A percentile compares a stretch with the other conserved stretches of the same genome.
These are phyloP conservation scores for Galagoides demidoff DNA, from an alignment of 2,797 vertebrate species.

Conservation along the genomic window DNA sequence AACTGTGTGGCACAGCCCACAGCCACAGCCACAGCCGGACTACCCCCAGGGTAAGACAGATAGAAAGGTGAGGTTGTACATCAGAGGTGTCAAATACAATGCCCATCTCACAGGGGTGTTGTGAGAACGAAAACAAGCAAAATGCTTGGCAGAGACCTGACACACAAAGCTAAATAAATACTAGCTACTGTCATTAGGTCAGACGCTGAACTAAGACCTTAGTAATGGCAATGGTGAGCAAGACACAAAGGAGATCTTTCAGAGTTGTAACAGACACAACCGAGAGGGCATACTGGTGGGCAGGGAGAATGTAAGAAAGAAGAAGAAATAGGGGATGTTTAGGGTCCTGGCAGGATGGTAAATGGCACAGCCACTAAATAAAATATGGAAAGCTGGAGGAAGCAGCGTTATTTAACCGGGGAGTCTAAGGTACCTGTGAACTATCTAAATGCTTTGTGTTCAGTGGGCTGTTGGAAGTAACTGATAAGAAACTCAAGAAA, in stretches of 20 bases:
- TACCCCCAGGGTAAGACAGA: not conserved
- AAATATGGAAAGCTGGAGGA: not conserved
- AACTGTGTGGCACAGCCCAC: not conserved
- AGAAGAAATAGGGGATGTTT: not conserved
- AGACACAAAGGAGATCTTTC: not conserved
- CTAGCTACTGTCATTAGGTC: not conserved
- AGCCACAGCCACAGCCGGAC: not conserved
- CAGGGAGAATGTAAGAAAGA: not conserved
- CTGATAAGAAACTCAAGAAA: conserved; percentile 9
- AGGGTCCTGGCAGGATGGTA: not conserved
- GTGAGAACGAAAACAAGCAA: not conserved
- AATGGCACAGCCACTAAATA: not conserved
- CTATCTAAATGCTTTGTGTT: not conserved
- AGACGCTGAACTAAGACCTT: not conserved
- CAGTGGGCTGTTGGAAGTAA: not conserved
- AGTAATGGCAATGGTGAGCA: not conserved
- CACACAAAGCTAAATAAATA: not conserved
- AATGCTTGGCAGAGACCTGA: conserved; percentile 8
- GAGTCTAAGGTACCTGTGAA: not conserved
- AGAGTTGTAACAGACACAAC: not conserved
- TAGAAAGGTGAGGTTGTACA: not conserved
- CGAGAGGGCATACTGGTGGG: not conserved
- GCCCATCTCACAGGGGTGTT: not conserved
- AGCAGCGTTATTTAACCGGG: not conserved
- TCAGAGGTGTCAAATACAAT: not conserved